A percentile compares a stretch with the other conserved stretches of the same genome.
phyloP scores from a whole-genome alignment of 1,140 invertebrate genomes.

The Steinernema khuongi region DNA sequence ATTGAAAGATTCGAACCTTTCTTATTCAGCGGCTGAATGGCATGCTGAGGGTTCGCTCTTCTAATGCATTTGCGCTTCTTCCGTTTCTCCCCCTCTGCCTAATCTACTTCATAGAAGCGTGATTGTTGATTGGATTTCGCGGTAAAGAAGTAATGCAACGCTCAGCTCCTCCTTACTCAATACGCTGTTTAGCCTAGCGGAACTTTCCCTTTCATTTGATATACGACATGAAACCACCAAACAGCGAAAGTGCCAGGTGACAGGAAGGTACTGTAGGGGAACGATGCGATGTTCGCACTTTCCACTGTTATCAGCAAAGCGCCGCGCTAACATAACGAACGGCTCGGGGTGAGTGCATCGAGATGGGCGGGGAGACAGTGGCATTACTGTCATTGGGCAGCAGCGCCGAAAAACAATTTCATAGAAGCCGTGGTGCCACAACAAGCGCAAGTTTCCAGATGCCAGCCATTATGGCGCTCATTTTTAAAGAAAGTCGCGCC shows the following conservation, averaged over 20 bases:
- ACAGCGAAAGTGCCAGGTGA: no score
- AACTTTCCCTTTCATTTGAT: no score
- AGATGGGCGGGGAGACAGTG: no score
- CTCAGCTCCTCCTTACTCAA: background rate
- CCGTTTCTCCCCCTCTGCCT: background rate
- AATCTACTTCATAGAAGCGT: conserved; percentile 4
- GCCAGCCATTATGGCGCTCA: background rate
- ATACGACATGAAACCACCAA: no score
- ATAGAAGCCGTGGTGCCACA: no score
- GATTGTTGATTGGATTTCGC: conserved; percentile 12
- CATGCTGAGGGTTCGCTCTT: background rate
- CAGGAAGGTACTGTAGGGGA: no score
- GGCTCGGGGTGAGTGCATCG: no score
- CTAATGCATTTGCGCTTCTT: background rate
- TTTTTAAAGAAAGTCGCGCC: background rate
- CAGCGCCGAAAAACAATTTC: no score
- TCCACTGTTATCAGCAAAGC: no score
- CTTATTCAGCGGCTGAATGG: background rate
- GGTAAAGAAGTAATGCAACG: background rate
- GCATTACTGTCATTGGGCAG: no score
- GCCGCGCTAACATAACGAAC: no score
- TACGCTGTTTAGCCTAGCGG: background rate
- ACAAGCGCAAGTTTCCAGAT: background rate
- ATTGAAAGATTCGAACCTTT: background rate
- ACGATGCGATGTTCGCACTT: no score